Base-by-base conservation (phyloP, 2,113 vertebrate species). In the Thymallus thymallus region DNA sequence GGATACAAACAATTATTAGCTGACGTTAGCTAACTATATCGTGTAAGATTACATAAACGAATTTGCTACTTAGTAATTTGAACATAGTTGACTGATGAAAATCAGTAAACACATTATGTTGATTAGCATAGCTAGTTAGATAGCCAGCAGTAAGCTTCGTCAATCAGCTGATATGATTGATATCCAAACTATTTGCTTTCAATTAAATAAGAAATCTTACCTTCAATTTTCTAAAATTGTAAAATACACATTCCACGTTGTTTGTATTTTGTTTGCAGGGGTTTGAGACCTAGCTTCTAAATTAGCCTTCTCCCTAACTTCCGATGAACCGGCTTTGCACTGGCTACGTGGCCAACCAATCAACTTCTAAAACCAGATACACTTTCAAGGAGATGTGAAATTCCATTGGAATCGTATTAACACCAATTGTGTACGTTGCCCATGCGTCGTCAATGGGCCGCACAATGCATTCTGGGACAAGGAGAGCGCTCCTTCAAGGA, bases 271-370 rank as follows among this genome's bases (percentile, higher is more conserved):
- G 51, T 55, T 55, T 6, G 22, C 41, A 51, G 13, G 22, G 26
- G 23, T 22, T 24, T 56, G n/a, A 26, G n/a, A 51, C 45, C 66
- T 23, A 68, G 32, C 20, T 29, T 46, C 7, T 30, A 68, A 68
- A 64, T 78, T 68, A 73, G 78, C 56, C 63, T 60, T 24, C 68
- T 65, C 35, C 20, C 32, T n/a, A 22, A 85, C 86, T 87, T 85
- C 80, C 85, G 83, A 78, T 1, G 68, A n/a, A 18, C 20, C 18
- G 29, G 9, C 45, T 48, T 26, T 63, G 23, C 46, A 30, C 24
- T 58, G 67, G 71, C 45, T 12, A 51, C 14, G 48, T 22, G 72
- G 67, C 60, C 58, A 62, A 23, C 85, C 83, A 83, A 80, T 87
- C 64, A 56, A 66, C 72, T 68, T 64, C 48, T 12, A 60, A 23